Evolutionary conservation across 53 echinoderm and acorn worm genomes (phyloP), one percentile per base, ranked within the genome.

Genomic region (Hippasteria phrygiana): DNA sequence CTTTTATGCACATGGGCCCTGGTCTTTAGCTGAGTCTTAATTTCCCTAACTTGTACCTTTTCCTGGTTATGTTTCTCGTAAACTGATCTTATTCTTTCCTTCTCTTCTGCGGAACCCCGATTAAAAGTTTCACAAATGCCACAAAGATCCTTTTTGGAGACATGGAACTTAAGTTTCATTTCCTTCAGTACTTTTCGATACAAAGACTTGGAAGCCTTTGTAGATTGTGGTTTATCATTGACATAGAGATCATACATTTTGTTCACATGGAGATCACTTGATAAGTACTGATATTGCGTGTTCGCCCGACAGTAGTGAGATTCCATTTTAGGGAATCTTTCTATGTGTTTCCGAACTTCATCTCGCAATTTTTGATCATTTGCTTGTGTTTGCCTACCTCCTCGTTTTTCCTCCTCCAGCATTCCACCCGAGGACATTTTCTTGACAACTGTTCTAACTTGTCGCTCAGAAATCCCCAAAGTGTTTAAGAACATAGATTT

Each of bases 111-210:
- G 28, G 45, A 45, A 24, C 46, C 24, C 74, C 26, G 4, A 46
- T 46, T 22, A 74, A 45, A 74, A 45, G 45, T 74, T 28, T 74
- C 31, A 31, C 86, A 93, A 47, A 93, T 55, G 46, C 55, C 71
- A 71, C 93, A 90, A 10, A 29, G 48, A 48, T 93, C 93, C 43
- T 91, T 93, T 73, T 91, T 91, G 20, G 91, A 90, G 16, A 38
- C 39, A 32, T 93, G 88, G 31, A 88, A 88, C 48, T 82, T 88
- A 20, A 93, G 56, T 20, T 91, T 91, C 72, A 88, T 48, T 34
- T 59, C 45, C 18, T 70, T 33, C 26, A 93, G 70, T 28, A 91
- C 86, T 59, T 43, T 43, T 62, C 77, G 78, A 87, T 86, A 87
- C 36, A 91, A 43, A 3, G 87, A 77, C 22, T 36, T 10, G 22